Evolutionary conservation across 2,797 vertebrate genomes (phyloP).

Genomic region (Siniperca obscura): DNA sequence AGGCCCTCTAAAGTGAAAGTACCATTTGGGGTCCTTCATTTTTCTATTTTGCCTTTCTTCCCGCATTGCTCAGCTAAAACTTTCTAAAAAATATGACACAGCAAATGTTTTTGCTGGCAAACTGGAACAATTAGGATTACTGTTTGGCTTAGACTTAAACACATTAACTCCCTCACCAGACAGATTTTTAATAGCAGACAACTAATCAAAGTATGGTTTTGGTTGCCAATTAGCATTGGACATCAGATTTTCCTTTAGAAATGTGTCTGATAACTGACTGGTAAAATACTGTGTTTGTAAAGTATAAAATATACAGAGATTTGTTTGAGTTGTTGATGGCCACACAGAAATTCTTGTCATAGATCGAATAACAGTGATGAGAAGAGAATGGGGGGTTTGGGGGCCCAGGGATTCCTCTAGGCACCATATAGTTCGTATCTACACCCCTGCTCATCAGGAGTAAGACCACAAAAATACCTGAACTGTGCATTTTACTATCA

Average conservation of each 20-base stretch:
- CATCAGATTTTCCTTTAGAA: neutral
- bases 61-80: neutral
- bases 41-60: neutral
- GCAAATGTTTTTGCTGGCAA: too few species aligned
- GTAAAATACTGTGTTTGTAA: neutral
- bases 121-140: too few species aligned
- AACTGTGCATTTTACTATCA: neutral
- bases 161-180: neutral
- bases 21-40: neutral
- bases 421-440: neutral
- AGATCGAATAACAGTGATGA: neutral
- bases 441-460: neutral
- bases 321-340: neutral
- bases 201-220: neutral
- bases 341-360: too few species aligned
- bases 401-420: neutral
- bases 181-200: neutral
- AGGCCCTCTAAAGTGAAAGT: neutral
- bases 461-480: neutral
- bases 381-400: too few species aligned
- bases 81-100: too few species aligned
- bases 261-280: neutral
- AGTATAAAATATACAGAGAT: neutral
- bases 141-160: neutral
- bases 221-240: neutral